Conservation (phyloP, 1,140 invertebrate species). For the Euwallacea fornicatus region DNA sequence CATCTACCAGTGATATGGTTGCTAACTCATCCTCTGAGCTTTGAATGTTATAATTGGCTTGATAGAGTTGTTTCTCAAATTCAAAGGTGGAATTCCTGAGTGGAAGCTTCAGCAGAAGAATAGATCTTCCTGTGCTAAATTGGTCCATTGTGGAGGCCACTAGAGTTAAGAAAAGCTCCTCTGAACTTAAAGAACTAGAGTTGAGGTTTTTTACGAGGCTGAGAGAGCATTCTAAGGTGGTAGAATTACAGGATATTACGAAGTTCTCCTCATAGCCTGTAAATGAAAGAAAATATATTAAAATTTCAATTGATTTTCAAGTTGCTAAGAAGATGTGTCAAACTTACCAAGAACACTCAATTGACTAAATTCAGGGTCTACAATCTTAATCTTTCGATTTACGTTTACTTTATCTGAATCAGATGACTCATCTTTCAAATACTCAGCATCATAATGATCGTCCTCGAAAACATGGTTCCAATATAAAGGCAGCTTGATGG, state of each 20-base stretch:
- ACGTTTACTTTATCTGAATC: not conserved
- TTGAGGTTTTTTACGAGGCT: slow-evolving; percentile 3
- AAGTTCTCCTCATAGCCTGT: slow-evolving; percentile 18
- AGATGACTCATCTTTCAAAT: not conserved
- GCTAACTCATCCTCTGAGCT: slow-evolving; percentile 1
- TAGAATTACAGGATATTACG: not conserved
- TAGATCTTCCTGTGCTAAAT: slow-evolving; percentile 13
- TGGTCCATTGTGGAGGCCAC: not conserved
- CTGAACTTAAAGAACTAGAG: not conserved
- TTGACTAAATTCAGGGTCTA: not conserved
- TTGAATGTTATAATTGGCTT: slow-evolving; percentile 14
- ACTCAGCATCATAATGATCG: slow-evolving; percentile 10
- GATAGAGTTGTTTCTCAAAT: not conserved
- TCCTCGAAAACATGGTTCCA: not conserved
- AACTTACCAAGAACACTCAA: slow-evolving; percentile 11
- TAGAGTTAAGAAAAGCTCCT: slow-evolving; percentile 21
- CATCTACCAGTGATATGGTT: not conserved
- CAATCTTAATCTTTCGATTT: slow-evolving; percentile 1
- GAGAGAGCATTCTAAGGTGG: slow-evolving; percentile 5
- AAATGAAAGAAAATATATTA: not conserved
- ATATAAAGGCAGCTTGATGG: not conserved
- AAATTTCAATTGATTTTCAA: too few species aligned
- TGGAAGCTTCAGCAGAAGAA: slow-evolving; percentile 24
- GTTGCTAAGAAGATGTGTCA: too few species aligned
- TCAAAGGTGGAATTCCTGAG: not conserved